Percentiles rank a stretch among this genome's conserved stretches.
Conservation (phyloP, 2,113 vertebrate genomes). For the Sphaerodactylus townsendi region DNA sequence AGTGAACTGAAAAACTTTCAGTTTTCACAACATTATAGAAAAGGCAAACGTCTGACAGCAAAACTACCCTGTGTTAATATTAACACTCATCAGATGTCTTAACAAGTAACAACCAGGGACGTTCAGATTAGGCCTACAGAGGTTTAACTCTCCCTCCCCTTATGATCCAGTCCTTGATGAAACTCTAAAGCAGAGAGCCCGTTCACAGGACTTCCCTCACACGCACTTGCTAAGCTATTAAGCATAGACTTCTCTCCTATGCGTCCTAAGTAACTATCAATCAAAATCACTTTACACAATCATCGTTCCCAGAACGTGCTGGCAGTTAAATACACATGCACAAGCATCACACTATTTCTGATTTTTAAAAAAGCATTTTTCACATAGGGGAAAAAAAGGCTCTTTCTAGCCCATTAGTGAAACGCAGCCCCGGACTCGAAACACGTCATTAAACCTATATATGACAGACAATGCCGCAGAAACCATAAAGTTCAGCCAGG, state of each 20-base stretch:
- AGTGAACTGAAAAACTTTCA: not conserved
- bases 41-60: not conserved
- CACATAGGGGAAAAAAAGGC: not conserved
- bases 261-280: not conserved
- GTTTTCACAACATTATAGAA: not conserved
- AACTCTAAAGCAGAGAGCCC: too few species aligned
- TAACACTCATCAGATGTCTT: too few species aligned
- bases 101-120: too few species aligned
- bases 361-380: not conserved
- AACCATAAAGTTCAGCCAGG: not conserved
- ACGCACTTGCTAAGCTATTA: not conserved
- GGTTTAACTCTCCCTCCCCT: too few species aligned
- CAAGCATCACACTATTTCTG: not conserved
- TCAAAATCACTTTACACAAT: not conserved
- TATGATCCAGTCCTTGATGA: too few species aligned
- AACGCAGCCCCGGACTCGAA: not conserved
- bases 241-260: not conserved
- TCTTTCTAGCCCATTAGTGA: not conserved
- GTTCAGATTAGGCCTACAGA: too few species aligned
- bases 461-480: too few species aligned
- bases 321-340: not conserved
- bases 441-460: not conserved
- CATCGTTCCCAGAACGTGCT: not conserved
- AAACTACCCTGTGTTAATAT: too few species aligned
- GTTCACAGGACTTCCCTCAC: too few species aligned